Base-by-base conservation (phyloP, 2,888 invertebrate species). In the Diadegma fenestrale region DNA sequence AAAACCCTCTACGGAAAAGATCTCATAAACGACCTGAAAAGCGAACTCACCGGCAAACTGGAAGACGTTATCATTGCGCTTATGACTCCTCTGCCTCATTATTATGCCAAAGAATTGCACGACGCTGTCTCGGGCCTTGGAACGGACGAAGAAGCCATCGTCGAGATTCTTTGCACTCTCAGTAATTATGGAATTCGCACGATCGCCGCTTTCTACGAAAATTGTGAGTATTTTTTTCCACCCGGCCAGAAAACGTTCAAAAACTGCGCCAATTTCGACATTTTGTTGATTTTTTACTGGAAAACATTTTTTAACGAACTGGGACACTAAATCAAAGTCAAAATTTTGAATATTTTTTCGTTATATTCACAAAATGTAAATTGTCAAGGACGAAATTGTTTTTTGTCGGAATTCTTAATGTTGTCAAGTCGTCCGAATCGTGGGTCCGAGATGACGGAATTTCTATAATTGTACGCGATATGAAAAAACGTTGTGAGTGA, bases 1-100 rank as follows among this genome's bases (percentile, higher is more conserved):
- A 99, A 99, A 94, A 97, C 98, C 41, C 95, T 97, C 90, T 99
- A 97, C 92, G 99, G 99, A 92, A 94, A 96, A 95, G 97, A 97
- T 92, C 94, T 97, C 91, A 95, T 98, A 88, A 96, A 96, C 89
- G 97, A 98, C 88, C 94, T 98, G 91, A 98, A 98, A 94, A 97
- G 98, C 91, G 99, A 99, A 94, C 94, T 99, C 82, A 96, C 97
- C 78, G 98, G 98, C 14, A 97, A 97, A 94, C 96, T 99, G 90
- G 98, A 98, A 94, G 97, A 98, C 93, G 97, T 97, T 71, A 97
- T 98, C 88, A 92, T 98, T n/a, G 98, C 97, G 0, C 95, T 99
- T 87, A 98, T 98, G 98, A 98, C 97, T 3, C 98, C 98, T 3
- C 94, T 97, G 86, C 97, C 97, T 12, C 98, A 98, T 94, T 99